Base-by-base conservation (phyloP, 2,888 invertebrate species). In the Julus scandinavius region DNA sequence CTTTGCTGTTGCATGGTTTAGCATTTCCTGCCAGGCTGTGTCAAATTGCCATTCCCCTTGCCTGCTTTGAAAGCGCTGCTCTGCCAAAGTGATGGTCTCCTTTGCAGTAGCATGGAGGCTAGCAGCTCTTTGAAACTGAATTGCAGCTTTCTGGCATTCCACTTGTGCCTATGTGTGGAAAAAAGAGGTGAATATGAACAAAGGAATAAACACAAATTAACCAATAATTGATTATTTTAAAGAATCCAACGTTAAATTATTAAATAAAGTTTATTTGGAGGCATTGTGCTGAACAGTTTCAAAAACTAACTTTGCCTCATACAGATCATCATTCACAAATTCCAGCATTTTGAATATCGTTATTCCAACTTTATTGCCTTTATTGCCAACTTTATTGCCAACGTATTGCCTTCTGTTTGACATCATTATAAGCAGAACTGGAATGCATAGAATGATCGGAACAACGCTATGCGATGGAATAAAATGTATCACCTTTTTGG, bases 11-110 rank as follows among this genome's bases (percentile, higher is more conserved):
- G 98, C 98, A 94, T 98, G 97, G 93, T 98, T 98, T 89, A 98
- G 94, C 95, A 97, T 97, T 93, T 98, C 98, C 93, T 98, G 98
- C 98, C 98, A 98, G 91, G 98, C 97, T 93, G 96, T 96, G 93
- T 98, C 98, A 92, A 98, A 97, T 92, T 97, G 96, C 95, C 96
- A 95, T 92, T 91, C 91, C n/a, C 96, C 96, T 91, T 96, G 95
- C 15, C 90, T 89, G 58, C 89, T 90, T 89, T 97, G 93, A 1
- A 95, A 96, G 90, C 97, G 94, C 92, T 96, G 95, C 92, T 98
- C 98, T 0, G 98, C 98, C 86, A 98, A 92, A 0, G 96, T 95
- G 88, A 98, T 98, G 0, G 97, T 98, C 93, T 98, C 97, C 92
- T 97, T 97, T 0, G 98, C 98, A 1, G 97, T 98, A 85, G 96